phyloP scores from a whole-genome alignment of 2,113 vertebrate genomes.

The Pongo abelii region DNA sequence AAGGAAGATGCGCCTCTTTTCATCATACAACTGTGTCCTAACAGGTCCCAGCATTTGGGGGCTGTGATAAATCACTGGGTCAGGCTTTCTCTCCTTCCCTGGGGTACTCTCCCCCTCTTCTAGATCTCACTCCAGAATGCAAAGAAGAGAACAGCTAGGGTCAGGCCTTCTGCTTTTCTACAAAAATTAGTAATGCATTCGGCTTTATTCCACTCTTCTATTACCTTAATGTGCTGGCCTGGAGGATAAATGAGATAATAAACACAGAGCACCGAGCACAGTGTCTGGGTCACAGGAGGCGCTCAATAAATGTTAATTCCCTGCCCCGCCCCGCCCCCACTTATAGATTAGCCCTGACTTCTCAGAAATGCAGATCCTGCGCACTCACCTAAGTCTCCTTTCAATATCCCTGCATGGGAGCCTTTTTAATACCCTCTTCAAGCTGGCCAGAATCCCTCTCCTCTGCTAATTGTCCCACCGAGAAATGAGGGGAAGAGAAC shows the following conservation, averaged over 20 bases:
- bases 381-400: neutral
- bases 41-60: neutral
- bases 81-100: neutral
- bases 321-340: neutral
- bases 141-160: neutral
- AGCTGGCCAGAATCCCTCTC: neutral
- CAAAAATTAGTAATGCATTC: neutral
- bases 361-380: slow-evolving; percentile 46
- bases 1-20: neutral
- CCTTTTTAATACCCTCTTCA: neutral
- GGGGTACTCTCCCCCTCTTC: neutral
- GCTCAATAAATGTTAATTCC: slow-evolving; percentile 46
- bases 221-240: slow-evolving; percentile 54
- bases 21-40: no score
- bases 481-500: neutral
- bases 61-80: neutral
- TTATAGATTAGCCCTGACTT: slow-evolving; percentile 51
- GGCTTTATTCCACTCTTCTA: slow-evolving; percentile 12
- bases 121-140: neutral
- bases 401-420: neutral
- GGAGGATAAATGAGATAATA: slow-evolving; percentile 66
- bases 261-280: neutral
- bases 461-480: slow-evolving; percentile 13
- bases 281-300: slow-evolving; percentile 45
- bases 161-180: neutral